These are phyloP conservation scores for Henicopernis longicauda DNA, from an alignment of 2,113 vertebrate species.

Conservation along the genomic window DNA sequence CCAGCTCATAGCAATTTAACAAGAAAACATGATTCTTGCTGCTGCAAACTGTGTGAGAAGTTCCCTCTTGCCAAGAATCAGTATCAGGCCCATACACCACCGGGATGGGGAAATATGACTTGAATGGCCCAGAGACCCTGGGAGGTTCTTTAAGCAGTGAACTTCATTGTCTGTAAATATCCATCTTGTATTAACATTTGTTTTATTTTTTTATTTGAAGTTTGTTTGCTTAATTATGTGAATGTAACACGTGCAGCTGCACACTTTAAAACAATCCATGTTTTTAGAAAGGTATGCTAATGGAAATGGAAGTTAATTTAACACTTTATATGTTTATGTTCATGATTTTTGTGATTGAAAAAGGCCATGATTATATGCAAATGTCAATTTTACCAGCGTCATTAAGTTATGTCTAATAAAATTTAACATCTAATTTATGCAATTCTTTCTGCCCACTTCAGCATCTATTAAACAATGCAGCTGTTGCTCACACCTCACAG, in stretches of 20 bases:
- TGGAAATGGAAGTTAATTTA: constrained; percentile 38
- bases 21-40: not conserved
- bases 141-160: not conserved
- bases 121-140: not conserved
- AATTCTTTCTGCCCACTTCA: not conserved
- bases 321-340: not conserved
- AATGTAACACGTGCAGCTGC: not conserved
- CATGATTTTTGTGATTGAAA: constrained; percentile 50
- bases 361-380: not conserved
- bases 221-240: not conserved
- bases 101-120: not conserved
- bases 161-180: not conserved
- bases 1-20: not conserved
- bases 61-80: not conserved
- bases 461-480: not conserved
- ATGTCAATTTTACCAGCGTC: not conserved
- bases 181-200: constrained; percentile 12
- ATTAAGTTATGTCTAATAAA: constrained; percentile 69
- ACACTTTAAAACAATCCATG: not conserved
- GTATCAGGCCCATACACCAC: not conserved
- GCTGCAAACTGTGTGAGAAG: not conserved
- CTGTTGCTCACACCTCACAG: not conserved
- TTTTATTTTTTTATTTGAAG: constrained; percentile 25
- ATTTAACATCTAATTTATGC: not conserved
- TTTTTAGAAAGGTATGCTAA: not conserved